Percentiles rank a stretch among this genome's conserved stretches.
Conservation (phyloP, 2,113 vertebrate genomes). For the Pao palembangensis region DNA sequence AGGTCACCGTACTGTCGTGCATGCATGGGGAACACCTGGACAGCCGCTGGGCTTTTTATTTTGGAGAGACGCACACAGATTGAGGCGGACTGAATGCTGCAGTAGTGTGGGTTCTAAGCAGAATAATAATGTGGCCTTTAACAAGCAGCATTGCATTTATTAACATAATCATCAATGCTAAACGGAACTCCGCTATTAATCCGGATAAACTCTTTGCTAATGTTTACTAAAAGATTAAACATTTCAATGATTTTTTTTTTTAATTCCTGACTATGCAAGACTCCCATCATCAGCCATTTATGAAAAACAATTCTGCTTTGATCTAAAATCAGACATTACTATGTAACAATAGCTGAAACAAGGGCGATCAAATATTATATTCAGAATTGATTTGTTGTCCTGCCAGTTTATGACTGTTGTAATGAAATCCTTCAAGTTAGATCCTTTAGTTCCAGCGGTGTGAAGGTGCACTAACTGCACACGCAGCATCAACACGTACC, state of each 20-base stretch:
- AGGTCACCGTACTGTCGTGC: too few relatives aligned
- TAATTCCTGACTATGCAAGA: not conserved
- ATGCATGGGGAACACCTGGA: too few relatives aligned
- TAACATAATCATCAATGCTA: too few relatives aligned
- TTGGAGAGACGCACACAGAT: too few relatives aligned
- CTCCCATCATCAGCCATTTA: not conserved
- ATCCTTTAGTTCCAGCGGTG: slow-evolving; percentile 12
- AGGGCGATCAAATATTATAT: slow-evolving; percentile 33
- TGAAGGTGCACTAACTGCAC: slow-evolving; percentile 39
- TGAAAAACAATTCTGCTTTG: too few relatives aligned
- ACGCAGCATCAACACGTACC: slow-evolving; percentile 31
- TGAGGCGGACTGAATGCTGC: too few relatives aligned
- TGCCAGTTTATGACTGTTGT: slow-evolving; percentile 35
- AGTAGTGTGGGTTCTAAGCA: too few relatives aligned
- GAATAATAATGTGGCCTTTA: too few relatives aligned
- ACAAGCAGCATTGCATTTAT: too few relatives aligned
- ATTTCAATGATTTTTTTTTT: not conserved
- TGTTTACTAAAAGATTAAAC: not conserved
- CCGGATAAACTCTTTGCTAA: not conserved
- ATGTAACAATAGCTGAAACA: not conserved
- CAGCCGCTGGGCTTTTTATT: too few relatives aligned
- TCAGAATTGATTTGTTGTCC: slow-evolving; percentile 23
- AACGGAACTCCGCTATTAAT: too few relatives aligned
- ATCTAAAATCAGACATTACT: too few relatives aligned
- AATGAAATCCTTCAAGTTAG: slow-evolving; percentile 44